Conservation (phyloP, 2,113 vertebrate species). For the Laticauda laticaudata region DNA sequence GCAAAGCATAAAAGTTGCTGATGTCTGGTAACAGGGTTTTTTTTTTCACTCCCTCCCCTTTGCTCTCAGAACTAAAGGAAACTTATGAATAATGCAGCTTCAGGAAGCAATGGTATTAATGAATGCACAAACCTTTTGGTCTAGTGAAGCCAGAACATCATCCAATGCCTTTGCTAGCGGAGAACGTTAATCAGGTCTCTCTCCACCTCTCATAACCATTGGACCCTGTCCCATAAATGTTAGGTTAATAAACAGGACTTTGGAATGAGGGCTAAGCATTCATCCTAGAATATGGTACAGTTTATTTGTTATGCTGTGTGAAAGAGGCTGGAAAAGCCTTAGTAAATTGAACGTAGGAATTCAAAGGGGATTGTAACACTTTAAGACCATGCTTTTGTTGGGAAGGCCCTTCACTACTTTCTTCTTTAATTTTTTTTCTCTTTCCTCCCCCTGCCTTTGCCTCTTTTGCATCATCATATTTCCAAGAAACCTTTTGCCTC, state of each 20-base stretch:
- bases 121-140: slow-evolving; percentile 14
- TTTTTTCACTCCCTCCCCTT: not conserved
- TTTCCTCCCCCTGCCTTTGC: not conserved
- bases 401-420: not conserved
- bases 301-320: not conserved
- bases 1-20: slow-evolving; percentile 7
- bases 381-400: not conserved
- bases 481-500: slow-evolving; percentile 4
- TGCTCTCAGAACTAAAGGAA: slow-evolving; percentile 1
- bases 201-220: not conserved
- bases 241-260: not conserved
- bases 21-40: not conserved
- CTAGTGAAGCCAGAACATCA: not conserved
- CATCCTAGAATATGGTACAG: not conserved
- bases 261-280: not conserved
- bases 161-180: not conserved
- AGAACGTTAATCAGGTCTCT: slow-evolving; percentile 4
- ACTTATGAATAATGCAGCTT: slow-evolving; percentile 18
- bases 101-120: slow-evolving; percentile 12
- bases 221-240: not conserved
- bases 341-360: not conserved
- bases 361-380: not conserved
- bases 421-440: rapidly evolving
- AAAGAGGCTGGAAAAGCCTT: not conserved
- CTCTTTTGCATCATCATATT: slow-evolving; percentile 28